phyloP scores from a whole-genome alignment of 2,113 vertebrate species.

The Crocuta crocuta region DNA sequence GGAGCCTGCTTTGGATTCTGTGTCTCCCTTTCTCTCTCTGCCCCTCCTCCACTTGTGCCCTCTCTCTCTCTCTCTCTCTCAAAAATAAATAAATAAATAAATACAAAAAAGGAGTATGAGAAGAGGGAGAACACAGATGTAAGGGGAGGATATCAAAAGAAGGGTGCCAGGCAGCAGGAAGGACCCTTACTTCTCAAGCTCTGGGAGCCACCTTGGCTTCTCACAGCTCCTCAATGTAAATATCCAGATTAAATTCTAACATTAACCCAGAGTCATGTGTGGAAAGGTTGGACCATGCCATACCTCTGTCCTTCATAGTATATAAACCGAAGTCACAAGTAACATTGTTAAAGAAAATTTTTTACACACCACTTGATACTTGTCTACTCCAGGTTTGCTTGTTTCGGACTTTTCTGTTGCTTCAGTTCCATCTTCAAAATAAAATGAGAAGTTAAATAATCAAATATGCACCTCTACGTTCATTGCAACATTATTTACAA shows the following conservation, averaged over 20 bases:
- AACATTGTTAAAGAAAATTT: not conserved
- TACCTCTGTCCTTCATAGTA: not conserved
- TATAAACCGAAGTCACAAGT: not conserved
- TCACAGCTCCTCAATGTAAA: not conserved
- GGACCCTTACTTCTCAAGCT: not conserved
- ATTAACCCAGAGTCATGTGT: not conserved
- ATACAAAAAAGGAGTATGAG: not conserved
- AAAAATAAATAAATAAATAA: too few species aligned
- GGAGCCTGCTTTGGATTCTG: too few species aligned
- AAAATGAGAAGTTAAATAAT: constrained; percentile 16
- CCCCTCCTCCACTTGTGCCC: too few species aligned
- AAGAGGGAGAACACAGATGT: not conserved
- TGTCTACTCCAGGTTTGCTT: not conserved
- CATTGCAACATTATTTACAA: too few species aligned
- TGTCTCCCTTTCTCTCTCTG: too few species aligned
- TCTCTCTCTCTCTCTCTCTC: too few species aligned
- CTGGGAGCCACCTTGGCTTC: not conserved
- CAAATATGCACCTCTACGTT: too few species aligned
- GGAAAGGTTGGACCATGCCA: not conserved
- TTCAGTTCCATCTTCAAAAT: constrained; percentile 31
- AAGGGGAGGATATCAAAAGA: not conserved
- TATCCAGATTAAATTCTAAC: not conserved
- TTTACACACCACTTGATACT: not conserved
- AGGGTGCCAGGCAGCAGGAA: not conserved
- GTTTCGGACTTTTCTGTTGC: not conserved